These are phyloP conservation scores for Caenorhabditis panamensis DNA, from an alignment of 2,888 invertebrate species.

Conservation along the genomic window DNA sequence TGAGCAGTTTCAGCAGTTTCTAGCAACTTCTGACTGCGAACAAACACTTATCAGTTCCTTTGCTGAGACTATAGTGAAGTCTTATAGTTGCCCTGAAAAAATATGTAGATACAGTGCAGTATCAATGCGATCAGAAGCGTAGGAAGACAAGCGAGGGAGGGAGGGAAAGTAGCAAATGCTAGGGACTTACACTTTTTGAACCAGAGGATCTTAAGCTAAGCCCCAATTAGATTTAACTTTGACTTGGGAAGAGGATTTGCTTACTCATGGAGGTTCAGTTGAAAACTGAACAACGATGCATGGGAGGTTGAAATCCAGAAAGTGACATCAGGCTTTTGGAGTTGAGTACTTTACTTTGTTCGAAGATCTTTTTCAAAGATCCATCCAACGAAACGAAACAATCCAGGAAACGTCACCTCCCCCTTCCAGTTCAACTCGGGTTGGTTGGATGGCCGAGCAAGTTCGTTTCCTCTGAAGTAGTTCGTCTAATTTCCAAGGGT, in stretches of 20 bases:
- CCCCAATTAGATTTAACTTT: constrained; percentile 10
- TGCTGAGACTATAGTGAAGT: constrained; percentile 16
- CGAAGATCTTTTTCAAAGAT: constrained; percentile 6
- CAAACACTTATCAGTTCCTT: not conserved
- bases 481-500: constrained; percentile 26
- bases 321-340: constrained; percentile 27
- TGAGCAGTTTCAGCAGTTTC: constrained; percentile 11
- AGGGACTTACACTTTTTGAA: constrained; percentile 1
- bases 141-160: not conserved
- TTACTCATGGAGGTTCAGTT: constrained; percentile 32
- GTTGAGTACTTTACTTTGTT: not conserved
- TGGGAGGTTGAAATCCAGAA: not conserved
- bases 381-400: constrained; percentile 16
- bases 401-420: constrained; percentile 27
- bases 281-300: not conserved
- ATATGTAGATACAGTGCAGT: not conserved
- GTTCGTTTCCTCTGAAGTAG: constrained; percentile 13
- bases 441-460: not conserved
- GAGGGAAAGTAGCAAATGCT: not conserved
- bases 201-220: constrained; percentile 22
- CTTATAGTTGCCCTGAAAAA: not conserved
- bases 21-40: too few relatives aligned
- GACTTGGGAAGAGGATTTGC: not conserved
- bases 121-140: constrained; percentile 19
- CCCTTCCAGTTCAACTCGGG: constrained; percentile 2